Conservation (phyloP, 35 echinoderm and acorn worm genomes). For the Ophioderma brevispina region DNA sequence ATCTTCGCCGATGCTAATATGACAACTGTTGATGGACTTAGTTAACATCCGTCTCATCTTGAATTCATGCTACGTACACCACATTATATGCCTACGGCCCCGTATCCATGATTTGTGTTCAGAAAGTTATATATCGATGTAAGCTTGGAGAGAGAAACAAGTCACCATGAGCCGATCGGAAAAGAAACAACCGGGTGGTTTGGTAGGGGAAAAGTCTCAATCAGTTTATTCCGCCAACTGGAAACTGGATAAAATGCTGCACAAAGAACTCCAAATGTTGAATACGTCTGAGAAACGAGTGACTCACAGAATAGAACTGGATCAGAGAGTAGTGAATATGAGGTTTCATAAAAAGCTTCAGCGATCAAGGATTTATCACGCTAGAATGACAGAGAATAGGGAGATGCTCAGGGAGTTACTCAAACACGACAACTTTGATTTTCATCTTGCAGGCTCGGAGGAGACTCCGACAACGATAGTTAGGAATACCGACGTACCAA, state of each 20-base stretch:
- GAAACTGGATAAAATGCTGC: conserved; percentile 84
- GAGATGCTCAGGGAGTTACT: conserved; percentile 83
- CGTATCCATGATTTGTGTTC: no score
- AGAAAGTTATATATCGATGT: no score
- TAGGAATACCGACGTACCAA: neutral
- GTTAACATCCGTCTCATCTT: no score
- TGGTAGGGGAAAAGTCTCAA: conserved; percentile 95
- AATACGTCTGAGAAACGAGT: conserved; percentile 76
- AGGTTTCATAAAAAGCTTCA: conserved; percentile 83
- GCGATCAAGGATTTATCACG: conserved; percentile 78
- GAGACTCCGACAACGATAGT: neutral
- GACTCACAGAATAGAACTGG: conserved; percentile 77
- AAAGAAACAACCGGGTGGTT: conserved; percentile 52
- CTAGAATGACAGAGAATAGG: conserved; percentile 80
- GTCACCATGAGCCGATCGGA: conserved; percentile 3
- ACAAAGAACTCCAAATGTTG: conserved; percentile 66
- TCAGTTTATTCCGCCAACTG: conserved; percentile 91
- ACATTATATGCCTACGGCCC: no score
- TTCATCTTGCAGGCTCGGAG: neutral
- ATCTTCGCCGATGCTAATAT: no score
- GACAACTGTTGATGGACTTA: no score
- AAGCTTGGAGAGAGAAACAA: no score
- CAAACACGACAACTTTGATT: conserved; percentile 64
- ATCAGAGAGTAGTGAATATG: conserved; percentile 79
- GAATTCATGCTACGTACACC: no score